phyloP scores from a whole-genome alignment of 53 echinoderm and acorn worm genomes.

The Actinopyga echinites region DNA sequence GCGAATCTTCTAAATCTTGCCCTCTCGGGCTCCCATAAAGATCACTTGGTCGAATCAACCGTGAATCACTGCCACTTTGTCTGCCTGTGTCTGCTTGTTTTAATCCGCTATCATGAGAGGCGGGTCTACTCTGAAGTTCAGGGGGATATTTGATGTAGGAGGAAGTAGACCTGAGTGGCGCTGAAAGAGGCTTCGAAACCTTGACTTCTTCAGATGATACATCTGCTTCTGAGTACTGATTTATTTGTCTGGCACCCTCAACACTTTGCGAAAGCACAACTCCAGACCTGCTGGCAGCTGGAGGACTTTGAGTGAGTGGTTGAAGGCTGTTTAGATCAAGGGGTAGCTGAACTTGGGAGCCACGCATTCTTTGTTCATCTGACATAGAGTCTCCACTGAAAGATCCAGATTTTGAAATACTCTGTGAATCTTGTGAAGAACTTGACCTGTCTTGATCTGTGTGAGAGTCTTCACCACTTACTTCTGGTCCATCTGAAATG shows the following conservation, averaged over 20 bases:
- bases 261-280: background rate
- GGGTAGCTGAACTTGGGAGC: conserved; percentile 84
- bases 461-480: no score
- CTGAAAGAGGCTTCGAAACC: background rate
- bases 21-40: conserved; percentile 14
- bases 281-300: conserved; percentile 47
- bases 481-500: no score
- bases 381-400: conserved; percentile 3
- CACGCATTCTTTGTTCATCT: conserved; percentile 46
- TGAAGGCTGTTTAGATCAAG: conserved; percentile 70
- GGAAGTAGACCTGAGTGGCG: conserved; percentile 24
- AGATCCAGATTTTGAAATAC: background rate
- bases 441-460: background rate
- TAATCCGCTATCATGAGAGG: background rate
- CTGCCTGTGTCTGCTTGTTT: background rate
- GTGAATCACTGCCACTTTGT: conserved; percentile 5
- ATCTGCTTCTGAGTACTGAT: background rate
- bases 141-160: conserved; percentile 89
- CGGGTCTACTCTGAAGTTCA: conserved; percentile 67
- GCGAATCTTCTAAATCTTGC: conserved; percentile 58
- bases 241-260: background rate
- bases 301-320: conserved; percentile 43
- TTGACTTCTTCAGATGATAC: background rate
- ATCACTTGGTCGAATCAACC: conserved; percentile 22
- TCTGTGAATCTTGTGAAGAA: conserved; percentile 5